A percentile compares a stretch with the other conserved stretches of the same genome.
Evolutionary conservation across 2,113 vertebrate genomes (phyloP).

Genomic region (Herpailurus yagouaroundi): DNA sequence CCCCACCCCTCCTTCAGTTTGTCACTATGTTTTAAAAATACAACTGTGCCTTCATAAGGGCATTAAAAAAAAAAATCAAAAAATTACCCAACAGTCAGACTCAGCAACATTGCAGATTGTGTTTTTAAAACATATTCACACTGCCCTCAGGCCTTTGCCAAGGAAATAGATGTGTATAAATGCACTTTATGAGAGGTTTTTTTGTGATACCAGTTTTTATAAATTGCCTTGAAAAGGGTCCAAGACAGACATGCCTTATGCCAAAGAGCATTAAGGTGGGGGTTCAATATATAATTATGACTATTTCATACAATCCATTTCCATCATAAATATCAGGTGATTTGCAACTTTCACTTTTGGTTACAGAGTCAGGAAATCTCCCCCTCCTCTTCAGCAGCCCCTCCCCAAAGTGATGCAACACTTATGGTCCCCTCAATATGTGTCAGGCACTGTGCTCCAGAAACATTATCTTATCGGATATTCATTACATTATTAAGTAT

Average conservation of each 20-base stretch:
- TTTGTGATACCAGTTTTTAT: background rate
- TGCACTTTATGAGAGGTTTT: background rate
- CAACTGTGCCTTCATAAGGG: background rate
- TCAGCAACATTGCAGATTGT: background rate
- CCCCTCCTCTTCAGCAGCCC: background rate
- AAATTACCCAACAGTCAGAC: background rate
- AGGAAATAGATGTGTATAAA: background rate
- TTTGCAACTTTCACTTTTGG: background rate
- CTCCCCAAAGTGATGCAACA: background rate
- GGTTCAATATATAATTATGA: background rate
- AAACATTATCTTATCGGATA: background rate
- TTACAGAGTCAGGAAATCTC: background rate
- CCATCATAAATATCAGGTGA: background rate
- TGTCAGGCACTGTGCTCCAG: background rate
- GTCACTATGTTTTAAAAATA: background rate
- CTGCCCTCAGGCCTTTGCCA: background rate
- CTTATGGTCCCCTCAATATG: background rate
- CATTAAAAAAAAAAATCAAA: background rate
- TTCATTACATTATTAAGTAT: background rate
- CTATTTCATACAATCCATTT: background rate
- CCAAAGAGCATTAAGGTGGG: background rate
- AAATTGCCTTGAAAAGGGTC: conserved; percentile 12
- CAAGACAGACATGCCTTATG: conserved; percentile 1
- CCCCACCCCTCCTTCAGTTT: background rate
- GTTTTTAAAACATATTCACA: conserved; percentile 20